Base-by-base conservation (phyloP, 2,888 invertebrate species). In the Drosophila falleni region DNA sequence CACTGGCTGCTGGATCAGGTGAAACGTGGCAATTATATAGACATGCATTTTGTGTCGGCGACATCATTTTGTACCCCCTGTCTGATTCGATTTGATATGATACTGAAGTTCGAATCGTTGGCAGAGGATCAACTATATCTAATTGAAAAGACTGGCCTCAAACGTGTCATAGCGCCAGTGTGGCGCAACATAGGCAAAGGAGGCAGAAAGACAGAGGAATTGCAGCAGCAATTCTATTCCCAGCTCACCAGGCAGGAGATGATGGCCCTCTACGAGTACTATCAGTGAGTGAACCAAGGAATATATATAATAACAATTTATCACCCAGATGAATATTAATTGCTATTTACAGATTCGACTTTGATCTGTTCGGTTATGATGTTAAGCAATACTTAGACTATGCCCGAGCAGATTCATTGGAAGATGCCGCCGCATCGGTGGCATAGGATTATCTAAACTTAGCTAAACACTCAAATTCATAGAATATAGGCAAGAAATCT, bases 31-130 rank as follows among this genome's bases (percentile, higher is more conserved):
- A 94, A 93, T 67, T 93, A 93, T 6, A 93, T 97, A 77, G 97
- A 97, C 91, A 97, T 97, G 96, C 97, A 97, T 91, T 97, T 97
- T 95, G 96, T 96, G n/a, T 96, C 97, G 0, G 95, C 96, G 80
- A 95, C 95, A 0, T 95, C 95, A 87, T 97, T 97, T 91, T 97
- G 97, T 91, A 97, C 97, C 35, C 97, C 97, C 0, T 97, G 97
- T 92, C 95, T 96, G 93, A 96, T 97, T 82, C 94, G 96, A 89
- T 96, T 97, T 88, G 96, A 96, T 90, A 94, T 97, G 56, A 96
- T 97, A 81, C 94, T 96, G 64, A 97, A 97, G 93, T 97, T 96
- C 84, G 97, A 97, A 92, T 97, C 97, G 13, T 93, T 97, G 54
- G 95, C 96, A 85, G 96, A 96, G 90, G 97, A 97, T 93, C 97